A percentile compares a stretch with the other conserved stretches of the same genome.
Evolutionary conservation across 2,113 vertebrate genomes (phyloP).

Genomic region (Varanus salvator): DNA sequence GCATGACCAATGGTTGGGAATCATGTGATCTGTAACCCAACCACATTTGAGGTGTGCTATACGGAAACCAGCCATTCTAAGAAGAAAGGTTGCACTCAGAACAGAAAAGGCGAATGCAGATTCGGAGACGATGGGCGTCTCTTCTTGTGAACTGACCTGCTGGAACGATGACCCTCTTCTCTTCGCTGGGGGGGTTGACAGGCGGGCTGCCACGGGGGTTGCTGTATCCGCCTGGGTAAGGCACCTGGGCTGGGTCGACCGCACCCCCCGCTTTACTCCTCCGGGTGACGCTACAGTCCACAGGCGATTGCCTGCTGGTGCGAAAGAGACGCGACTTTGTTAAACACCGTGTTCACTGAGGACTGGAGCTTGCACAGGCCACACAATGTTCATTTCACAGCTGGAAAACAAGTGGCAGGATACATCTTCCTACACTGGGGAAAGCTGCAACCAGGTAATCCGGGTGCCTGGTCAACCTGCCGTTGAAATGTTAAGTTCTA

Average conservation of each 20-base stretch:
- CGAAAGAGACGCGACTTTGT: too few relatives aligned
- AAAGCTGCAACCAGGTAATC: too few relatives aligned
- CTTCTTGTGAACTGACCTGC: constrained; percentile 74
- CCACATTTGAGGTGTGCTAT: too few relatives aligned
- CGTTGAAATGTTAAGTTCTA: too few relatives aligned
- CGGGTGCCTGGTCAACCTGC: too few relatives aligned
- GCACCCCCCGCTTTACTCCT: constrained; percentile 78
- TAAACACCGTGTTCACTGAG: not conserved
- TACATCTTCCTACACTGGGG: too few relatives aligned
- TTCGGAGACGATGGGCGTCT: not conserved
- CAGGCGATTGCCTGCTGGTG: constrained; percentile 78
- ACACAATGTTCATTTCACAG: not conserved
- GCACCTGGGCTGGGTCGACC: constrained; percentile 73
- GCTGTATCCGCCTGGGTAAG: constrained; percentile 76
- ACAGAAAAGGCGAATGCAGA: too few relatives aligned
- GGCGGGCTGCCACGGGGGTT: constrained; percentile 79
- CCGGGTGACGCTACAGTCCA: constrained; percentile 80
- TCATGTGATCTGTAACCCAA: too few relatives aligned
- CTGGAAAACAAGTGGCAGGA: too few relatives aligned
- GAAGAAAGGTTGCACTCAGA: too few relatives aligned
- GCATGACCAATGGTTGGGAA: too few relatives aligned
- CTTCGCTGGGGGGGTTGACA: constrained; percentile 69
- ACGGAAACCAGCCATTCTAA: too few relatives aligned
- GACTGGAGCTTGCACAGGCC: not conserved
- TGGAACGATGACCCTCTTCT: constrained; percentile 87